Evolutionary conservation across 2,113 vertebrate genomes (phyloP), one percentile per base, ranked within the genome.

Genomic region (Diphyllodes magnificus): DNA sequence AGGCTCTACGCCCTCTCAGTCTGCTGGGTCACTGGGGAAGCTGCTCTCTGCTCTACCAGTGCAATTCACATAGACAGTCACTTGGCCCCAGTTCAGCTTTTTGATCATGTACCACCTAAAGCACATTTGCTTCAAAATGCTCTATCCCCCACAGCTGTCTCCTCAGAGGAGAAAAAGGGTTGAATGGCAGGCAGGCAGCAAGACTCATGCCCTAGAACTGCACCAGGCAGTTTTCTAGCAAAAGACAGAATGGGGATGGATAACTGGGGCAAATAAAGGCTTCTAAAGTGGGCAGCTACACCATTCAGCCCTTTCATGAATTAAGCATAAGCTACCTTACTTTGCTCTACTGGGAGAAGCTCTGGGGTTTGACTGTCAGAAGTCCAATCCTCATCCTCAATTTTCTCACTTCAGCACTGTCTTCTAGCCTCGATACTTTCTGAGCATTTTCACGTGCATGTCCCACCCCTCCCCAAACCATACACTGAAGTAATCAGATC

Each of bases 401-500:
- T 65, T 33, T 60, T n/a, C 57, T 78, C 53, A 54, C 2, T 1
- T 6, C 69, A 84, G 25, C 59, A 22, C n/a, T 12, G 8, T 12
- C 64, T 51, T 65, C 51, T 14, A 80, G 59, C 47, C 64, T 42
- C 28, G n/a, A 37, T 27, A 16, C 7, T 9, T 81, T 13, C 13
- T 15, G 9, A 30, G 51, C 44, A 25, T 45, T 61, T 63, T 40
- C 63, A 69, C 0, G 0, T 10, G 35, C 35, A 17, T 8, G 33
- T 69, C 45, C 40, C 66, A 82, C 0, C 9, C 57, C 28, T 80
- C 57, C 33, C 31, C 19, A 72, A 70, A 30, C 10, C 9, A 27
- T 0, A 0, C 0, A 60, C 20, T 60, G 24, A 54, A 78, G 22
- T 15, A 30, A 54, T 30, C 51, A 71, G 47, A 27, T 27, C 20